Base-by-base conservation (phyloP, 2,888 invertebrate species). In the Alcis repandata region DNA sequence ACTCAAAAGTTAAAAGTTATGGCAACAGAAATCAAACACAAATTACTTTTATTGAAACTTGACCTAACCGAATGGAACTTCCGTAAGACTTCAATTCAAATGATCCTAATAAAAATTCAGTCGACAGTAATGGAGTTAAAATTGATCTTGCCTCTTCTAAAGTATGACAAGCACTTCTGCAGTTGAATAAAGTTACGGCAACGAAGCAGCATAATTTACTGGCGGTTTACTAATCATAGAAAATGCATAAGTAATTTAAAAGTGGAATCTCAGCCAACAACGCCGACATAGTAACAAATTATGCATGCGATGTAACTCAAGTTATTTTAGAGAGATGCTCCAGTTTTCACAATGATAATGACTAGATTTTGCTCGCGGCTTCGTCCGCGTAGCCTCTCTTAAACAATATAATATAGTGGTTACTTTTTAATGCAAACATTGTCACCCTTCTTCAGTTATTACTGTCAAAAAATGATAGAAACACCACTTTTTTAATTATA, bases 151-250 rank as follows among this genome's bases (percentile, higher is more conserved):
- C 45, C 7, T 15, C 17, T 20, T 41, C 57, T 69, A 43, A 51
- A 66, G 51, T 56, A 68, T 68, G 71, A 68, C 63, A 67, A 52
- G 69, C 60, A 61, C 60, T 64, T 67, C 56, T 56, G 63, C 68
- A 71, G 66, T 73, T 73, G 60, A 20, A 69, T 69, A 69, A 70
- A 59, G 67, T 70, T 70, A 69, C 60, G 36, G 36, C 46, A 62
- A 59, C 67, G 63, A 71, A 62, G 70, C 63, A 54, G 64, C 69
- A 63, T 54, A 68, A 15, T 27, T 27, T 71, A 56, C 48, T 67
- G 74, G 79, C 63, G 78, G 78, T 77, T 73, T 64, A 70, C 68
- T 68, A 78, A 78, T 80, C 64, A 75, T 73, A 75, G 75, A 73
- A 75, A 81, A 79, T 70, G 58, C 49, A 62, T 64, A 63, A 66